Base-by-base conservation (phyloP, 2,888 invertebrate genomes). In the Cheilosia urbana region DNA sequence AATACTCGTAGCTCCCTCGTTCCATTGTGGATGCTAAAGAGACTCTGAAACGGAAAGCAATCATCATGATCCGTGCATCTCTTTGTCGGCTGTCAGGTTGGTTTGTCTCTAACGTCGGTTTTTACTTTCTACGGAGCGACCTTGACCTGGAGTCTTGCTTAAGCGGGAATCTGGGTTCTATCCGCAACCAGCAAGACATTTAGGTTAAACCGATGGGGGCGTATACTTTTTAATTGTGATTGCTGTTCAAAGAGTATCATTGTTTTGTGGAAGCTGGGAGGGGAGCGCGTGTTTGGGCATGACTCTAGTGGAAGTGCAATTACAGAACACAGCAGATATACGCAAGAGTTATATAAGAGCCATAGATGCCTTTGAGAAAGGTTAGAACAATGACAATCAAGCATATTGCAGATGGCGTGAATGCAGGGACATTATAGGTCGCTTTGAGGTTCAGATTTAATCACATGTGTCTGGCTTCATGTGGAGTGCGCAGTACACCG, bases 21-120 rank as follows among this genome's bases (percentile, higher is more conserved):
- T 9, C 24, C 27, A 71, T 69, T 57, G 69, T n/a, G 49, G 3
- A 76, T 37, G 42, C 47, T 40, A 60, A 66, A 21, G 19, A 77
- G 72, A 66, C 19, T 24, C 15, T n/a, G 60, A 55, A 53, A 77
- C 60, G 47, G 53, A 60, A 68, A 83, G 45, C 83, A 83, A 78
- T 78, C 58, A 63, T 68, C 68, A 55, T 69, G 73, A 78, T 68
- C 68, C 68, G 68, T 78, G 13, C 13, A 37, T 37, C 24, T 62
- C 34, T 55, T 47, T 81, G 55, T 51, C 21, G 42, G 55, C 21
- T 24, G 30, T 34, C 40, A 34, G 30, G 21, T 4, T 55, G 55
- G 9, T 78, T 65, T 65, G 11, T 37, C 19, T 40, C 19, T 58
- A n/a, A n/a, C n/a, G n/a, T 37, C 2, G 19, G 45, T 3, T 79